A percentile compares a stretch with the other conserved stretches of the same genome.
These are phyloP conservation scores for Cataglyphis cursor DNA, from an alignment of 2,888 invertebrate species.

Conservation along the genomic window DNA sequence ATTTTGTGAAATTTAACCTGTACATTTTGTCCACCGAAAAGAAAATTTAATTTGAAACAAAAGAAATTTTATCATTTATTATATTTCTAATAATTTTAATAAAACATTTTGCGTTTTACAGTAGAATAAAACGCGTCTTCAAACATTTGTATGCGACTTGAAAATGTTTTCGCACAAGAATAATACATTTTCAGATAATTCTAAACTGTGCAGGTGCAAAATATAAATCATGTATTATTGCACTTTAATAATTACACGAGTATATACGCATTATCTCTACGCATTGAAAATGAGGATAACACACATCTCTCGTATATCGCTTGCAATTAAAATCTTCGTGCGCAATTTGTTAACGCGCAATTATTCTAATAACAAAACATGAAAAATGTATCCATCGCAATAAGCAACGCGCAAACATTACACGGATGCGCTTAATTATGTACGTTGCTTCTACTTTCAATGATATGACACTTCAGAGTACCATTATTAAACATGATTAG, in stretches of 20 bases:
- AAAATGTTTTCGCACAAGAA: neutral
- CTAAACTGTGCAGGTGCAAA: neutral
- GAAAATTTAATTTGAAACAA: neutral
- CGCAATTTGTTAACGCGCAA: conserved; percentile 44
- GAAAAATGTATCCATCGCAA: conserved; percentile 25
- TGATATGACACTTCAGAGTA: too few relatives aligned
- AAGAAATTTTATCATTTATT: neutral
- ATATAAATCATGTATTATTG: conserved; percentile 18
- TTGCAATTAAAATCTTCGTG: conserved; percentile 43
- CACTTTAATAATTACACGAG: conserved; percentile 35
- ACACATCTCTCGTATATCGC: conserved; percentile 25
- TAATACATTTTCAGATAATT: conserved; percentile 21
- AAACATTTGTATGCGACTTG: neutral
- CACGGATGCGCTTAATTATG: too few relatives aligned
- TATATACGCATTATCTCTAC: conserved; percentile 4
- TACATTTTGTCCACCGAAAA: neutral
- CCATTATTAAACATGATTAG: neutral
- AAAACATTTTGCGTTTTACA: neutral
- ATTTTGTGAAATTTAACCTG: neutral
- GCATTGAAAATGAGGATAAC: conserved; percentile 22
- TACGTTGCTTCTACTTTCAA: too few relatives aligned
- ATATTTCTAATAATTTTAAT: neutral
- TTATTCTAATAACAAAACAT: conserved; percentile 35
- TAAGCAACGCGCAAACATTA: neutral
- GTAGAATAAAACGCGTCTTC: neutral